These are phyloP conservation scores for Salarias fasciatus DNA, from an alignment of 2,797 vertebrate genomes.

Conservation along the genomic window DNA sequence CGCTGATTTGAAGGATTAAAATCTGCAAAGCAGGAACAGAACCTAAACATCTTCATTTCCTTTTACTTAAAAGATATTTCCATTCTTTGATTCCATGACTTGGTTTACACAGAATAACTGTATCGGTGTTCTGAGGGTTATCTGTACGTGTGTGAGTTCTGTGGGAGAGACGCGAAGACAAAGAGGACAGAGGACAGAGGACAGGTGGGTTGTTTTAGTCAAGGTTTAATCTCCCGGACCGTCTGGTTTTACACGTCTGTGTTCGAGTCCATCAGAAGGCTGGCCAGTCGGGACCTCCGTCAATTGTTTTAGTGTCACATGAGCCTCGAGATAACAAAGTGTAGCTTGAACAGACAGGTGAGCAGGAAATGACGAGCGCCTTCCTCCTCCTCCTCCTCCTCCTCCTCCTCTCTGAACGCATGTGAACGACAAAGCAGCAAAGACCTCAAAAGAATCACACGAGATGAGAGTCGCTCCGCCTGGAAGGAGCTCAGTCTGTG, in stretches of 20 bases:
- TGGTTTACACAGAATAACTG: too few species aligned
- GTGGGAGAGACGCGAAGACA: too few species aligned
- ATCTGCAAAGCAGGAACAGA: too few species aligned
- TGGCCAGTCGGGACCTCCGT: slow-evolving; percentile 5
- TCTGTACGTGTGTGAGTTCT: too few species aligned
- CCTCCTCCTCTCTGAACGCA: slow-evolving; percentile 1
- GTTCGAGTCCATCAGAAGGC: slow-evolving; percentile 29
- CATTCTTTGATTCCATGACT: too few species aligned
- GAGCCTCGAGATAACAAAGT: slow-evolving; percentile 58
- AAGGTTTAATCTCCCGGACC: slow-evolving; percentile 56
- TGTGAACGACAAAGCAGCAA: slow-evolving; percentile 16
- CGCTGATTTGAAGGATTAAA: too few species aligned
- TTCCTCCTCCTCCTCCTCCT: slow-evolving; percentile 19
- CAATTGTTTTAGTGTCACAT: slow-evolving; percentile 50
- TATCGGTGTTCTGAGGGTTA: too few species aligned
- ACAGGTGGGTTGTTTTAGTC: slow-evolving; percentile 48
- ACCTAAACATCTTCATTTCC: too few species aligned
- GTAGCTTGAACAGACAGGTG: slow-evolving; percentile 55
- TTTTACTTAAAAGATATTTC: too few species aligned
- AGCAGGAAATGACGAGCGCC: slow-evolving; percentile 31
- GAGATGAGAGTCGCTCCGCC: too few species aligned
- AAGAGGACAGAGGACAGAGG: too few species aligned
- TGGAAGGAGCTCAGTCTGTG: too few species aligned
- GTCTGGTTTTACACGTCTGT: slow-evolving; percentile 61
- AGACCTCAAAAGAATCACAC: slow-evolving; percentile 1